These are phyloP conservation scores for Lagopus leucura DNA, from an alignment of 2,113 vertebrate genomes.

Conservation along the genomic window DNA sequence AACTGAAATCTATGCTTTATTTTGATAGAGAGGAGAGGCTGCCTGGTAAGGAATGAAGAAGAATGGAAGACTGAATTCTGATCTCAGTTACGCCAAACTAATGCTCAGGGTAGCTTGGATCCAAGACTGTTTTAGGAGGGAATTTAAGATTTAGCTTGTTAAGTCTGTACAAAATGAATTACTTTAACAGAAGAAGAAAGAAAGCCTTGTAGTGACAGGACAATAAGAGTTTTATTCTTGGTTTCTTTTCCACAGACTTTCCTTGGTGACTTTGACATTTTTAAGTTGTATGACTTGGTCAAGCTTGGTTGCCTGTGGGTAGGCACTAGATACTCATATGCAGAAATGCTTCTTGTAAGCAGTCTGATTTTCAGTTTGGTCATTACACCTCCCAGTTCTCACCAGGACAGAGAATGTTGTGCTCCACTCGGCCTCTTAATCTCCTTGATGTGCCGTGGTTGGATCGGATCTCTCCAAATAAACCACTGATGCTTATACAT, in stretches of 20 bases:
- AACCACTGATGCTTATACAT: neutral
- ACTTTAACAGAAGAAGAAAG: slow-evolving; percentile 50
- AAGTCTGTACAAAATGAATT: slow-evolving; percentile 45
- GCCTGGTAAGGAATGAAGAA: neutral
- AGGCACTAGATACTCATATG: neutral
- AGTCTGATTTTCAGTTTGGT: neutral
- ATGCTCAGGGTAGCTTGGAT: neutral
- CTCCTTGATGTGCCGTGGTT: neutral
- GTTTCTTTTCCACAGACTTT: neutral
- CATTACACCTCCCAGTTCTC: neutral
- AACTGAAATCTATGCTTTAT: neutral
- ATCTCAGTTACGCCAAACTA: neutral
- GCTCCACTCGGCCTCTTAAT: neutral
- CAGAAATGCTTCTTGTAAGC: neutral
- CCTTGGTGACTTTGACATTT: slow-evolving; percentile 15
- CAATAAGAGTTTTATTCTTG: slow-evolving; percentile 40
- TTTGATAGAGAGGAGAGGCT: neutral
- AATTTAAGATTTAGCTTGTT: slow-evolving; percentile 50
- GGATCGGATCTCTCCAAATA: neutral
- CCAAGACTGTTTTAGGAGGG: slow-evolving; percentile 36
- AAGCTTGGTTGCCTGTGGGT: neutral
- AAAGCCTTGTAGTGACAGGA: slow-evolving; percentile 41
- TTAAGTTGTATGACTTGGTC: neutral
- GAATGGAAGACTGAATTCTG: neutral
- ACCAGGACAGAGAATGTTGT: neutral